Conservation (phyloP, 2,888 invertebrate species). For the Heliconius ethilla region DNA sequence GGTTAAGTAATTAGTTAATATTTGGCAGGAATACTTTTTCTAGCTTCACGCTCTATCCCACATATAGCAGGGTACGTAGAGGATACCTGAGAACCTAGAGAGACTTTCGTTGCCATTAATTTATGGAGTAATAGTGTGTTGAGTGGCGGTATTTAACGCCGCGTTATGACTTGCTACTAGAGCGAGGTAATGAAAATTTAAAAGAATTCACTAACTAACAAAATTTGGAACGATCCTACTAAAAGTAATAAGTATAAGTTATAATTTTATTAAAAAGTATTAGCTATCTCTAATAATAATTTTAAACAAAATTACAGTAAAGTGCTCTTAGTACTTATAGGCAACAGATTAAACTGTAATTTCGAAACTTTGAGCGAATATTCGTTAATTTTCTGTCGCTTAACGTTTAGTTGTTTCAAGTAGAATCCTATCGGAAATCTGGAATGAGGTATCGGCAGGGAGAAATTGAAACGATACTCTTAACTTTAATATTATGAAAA, state of each 20-base stretch:
- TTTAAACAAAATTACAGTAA: not conserved
- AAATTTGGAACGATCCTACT: too few species aligned
- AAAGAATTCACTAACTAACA: too few species aligned
- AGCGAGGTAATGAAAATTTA: too few species aligned
- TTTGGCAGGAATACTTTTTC: too few species aligned
- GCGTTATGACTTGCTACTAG: too few species aligned
- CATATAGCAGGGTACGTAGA: too few species aligned
- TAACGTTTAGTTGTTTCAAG: slow-evolving; percentile 7
- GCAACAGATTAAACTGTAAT: not conserved
- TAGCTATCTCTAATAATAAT: not conserved
- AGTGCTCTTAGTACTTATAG: not conserved
- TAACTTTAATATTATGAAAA: not conserved
- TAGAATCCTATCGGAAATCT: slow-evolving; percentile 19
- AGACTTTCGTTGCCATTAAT: too few species aligned
- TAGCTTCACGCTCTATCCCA: too few species aligned
- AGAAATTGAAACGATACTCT: slow-evolving; percentile 16
- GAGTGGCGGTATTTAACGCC: too few species aligned
- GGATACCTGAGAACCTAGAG: too few species aligned
- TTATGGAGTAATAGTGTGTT: too few species aligned
- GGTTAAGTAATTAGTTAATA: too few species aligned
- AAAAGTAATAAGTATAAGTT: not conserved
- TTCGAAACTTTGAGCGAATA: slow-evolving; percentile 12
- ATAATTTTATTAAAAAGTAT: not conserved
- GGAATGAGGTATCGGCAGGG: slow-evolving; percentile 6
- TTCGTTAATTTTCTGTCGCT: slow-evolving; percentile 17